A percentile compares a stretch with the other conserved stretches of the same genome.
These are phyloP conservation scores for Dissostichus mawsoni DNA, from an alignment of 2,113 vertebrate species.

Conservation along the genomic window DNA sequence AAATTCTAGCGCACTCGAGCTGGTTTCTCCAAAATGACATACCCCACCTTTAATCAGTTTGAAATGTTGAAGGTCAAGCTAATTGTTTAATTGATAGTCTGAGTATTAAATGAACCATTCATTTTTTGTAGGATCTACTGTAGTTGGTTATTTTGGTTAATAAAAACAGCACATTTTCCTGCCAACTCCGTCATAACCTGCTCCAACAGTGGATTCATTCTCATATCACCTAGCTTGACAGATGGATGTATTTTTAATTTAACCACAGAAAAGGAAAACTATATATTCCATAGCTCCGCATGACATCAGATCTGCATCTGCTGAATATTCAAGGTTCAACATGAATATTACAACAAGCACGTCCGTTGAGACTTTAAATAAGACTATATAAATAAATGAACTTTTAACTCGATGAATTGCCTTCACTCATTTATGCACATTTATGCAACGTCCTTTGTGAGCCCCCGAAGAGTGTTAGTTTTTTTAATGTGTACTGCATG, in stretches of 20 bases:
- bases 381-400: slow-evolving; percentile 30
- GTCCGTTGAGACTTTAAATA: slow-evolving; percentile 4
- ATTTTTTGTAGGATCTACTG: no score
- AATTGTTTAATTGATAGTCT: background rate
- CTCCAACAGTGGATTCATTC: background rate
- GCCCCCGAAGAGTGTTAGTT: background rate
- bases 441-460: slow-evolving; percentile 2
- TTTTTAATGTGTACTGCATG: background rate
- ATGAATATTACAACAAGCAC: slow-evolving; percentile 29
- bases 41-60: no score
- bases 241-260: background rate
- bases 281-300: background rate
- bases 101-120: no score
- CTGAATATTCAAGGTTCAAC: slow-evolving; percentile 26
- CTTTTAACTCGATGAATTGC: slow-evolving; percentile 20
- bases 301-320: slow-evolving; percentile 3
- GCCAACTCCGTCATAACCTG: background rate
- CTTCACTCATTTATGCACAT: slow-evolving; percentile 40
- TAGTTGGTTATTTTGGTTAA: background rate
- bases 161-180: background rate
- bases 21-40: no score
- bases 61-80: background rate
- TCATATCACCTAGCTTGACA: background rate
- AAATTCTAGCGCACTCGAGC: no score
- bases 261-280: background rate